Conservation (phyloP, 2,888 invertebrate species). For the Caenorhabditis auriculariae region DNA sequence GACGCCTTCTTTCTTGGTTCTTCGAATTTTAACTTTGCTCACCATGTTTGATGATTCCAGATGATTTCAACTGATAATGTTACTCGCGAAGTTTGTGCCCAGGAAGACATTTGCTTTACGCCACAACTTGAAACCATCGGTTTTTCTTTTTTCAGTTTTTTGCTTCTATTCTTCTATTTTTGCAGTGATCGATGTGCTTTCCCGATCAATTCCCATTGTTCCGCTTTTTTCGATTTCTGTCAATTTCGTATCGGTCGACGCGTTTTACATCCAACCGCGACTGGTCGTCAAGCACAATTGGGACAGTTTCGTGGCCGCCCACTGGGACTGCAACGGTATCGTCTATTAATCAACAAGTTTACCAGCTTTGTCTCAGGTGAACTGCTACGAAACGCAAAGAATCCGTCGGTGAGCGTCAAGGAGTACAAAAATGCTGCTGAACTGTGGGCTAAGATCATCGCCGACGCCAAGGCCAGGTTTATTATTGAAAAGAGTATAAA, state of each 20-base stretch:
- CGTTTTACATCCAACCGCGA: slow-evolving; percentile 42
- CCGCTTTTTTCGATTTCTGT: slow-evolving; percentile 51
- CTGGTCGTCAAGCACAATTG: slow-evolving; percentile 43
- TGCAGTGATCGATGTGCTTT: slow-evolving; percentile 44
- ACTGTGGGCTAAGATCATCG: slow-evolving; percentile 49
- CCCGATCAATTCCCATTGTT: slow-evolving; percentile 52
- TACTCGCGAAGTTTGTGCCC: slow-evolving; percentile 39
- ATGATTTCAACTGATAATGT: slow-evolving; percentile 59
- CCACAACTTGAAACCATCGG: slow-evolving; percentile 52
- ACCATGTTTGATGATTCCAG: slow-evolving; percentile 6
- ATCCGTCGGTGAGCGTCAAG: slow-evolving; percentile 23
- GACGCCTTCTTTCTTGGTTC: slow-evolving; percentile 58
- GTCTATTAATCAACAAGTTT: no score
- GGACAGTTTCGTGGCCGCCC: slow-evolving; percentile 44
- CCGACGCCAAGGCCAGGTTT: slow-evolving; percentile 37
- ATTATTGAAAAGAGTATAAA: no score
- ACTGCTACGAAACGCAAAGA: slow-evolving; percentile 19
- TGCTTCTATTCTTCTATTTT: slow-evolving; percentile 3
- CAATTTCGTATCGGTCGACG: slow-evolving; percentile 55
- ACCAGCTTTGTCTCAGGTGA: slow-evolving; percentile 15
- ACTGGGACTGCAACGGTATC: slow-evolving; percentile 41
- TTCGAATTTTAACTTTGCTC: background rate
- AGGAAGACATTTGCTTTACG: slow-evolving; percentile 45
- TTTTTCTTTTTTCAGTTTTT: slow-evolving; percentile 5
- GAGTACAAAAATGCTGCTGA: slow-evolving; percentile 31